Evolutionary conservation across 2,888 invertebrate species (phyloP), one percentile per base, ranked within the genome.

Genomic region (Drosophila barbarae): DNA sequence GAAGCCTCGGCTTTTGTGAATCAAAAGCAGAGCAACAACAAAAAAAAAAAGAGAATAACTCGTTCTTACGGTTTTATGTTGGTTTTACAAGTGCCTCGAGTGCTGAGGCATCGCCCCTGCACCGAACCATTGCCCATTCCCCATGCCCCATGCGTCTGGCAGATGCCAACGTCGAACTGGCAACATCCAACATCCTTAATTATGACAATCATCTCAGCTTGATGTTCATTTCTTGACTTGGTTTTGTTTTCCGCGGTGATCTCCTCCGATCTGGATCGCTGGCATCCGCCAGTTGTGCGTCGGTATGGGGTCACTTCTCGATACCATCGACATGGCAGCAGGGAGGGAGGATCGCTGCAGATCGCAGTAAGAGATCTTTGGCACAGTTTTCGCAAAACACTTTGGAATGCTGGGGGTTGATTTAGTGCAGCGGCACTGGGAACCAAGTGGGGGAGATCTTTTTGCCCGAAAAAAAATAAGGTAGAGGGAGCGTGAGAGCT

Each of bases 11-110:
- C 47, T 66, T 59, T 50, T 63, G 63, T 63, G 63, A 63, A 63
- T 63, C 63, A 63, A 52, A 63, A 64, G 39, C 28, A 36, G 51
- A 44, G 36, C 39, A 47, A 26, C 18, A 18, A 15, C 10, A 15
- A 30, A 6, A 18, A 35, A n/a, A 23, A 34, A 18, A 35, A 23
- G 42, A 32, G 58, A 15, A 58, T 26, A 60, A 80, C 82, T 84
- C 69, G 79, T 84, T 80, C 84, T 81, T 79, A 79, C 79, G 81
- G 79, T 79, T 79, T 75, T 79, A 71, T 81, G 84, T 84, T 72
- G 72, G 78, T 67, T 79, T 81, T 81, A 44, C 79, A 75, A 80
- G 76, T 83, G 84, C 79, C 74, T 67, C 68, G 59, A 81, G 84
- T 76, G 76, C 51, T 30, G 52, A 47, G 41, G 54, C 50, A 13